A percentile compares a stretch with the other conserved stretches of the same genome.
These are phyloP conservation scores for Urocyon cinereoargenteus DNA, from an alignment of 2,797 vertebrate species.

Conservation along the genomic window DNA sequence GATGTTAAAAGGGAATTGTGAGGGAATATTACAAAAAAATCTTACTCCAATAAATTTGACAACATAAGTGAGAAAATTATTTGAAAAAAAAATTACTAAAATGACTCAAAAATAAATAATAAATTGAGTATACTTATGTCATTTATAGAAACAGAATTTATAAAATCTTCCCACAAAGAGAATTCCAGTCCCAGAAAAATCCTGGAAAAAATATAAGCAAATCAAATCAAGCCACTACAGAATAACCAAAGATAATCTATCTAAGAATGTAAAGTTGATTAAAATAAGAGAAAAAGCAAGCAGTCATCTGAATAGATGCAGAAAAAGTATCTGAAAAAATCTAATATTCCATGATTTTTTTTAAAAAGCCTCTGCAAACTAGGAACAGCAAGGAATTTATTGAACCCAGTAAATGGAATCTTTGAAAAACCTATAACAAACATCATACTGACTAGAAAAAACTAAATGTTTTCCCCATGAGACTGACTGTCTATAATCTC, in stretches of 20 bases:
- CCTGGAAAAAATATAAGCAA: background rate
- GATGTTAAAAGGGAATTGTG: background rate
- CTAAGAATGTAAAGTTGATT: background rate
- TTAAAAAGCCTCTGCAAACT: background rate
- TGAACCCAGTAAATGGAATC: background rate
- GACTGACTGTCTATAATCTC: background rate
- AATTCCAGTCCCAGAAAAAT: background rate
- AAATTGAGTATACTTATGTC: background rate
- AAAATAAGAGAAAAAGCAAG: background rate
- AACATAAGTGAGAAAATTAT: background rate
- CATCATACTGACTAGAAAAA: background rate
- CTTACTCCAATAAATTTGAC: background rate
- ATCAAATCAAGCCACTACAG: background rate
- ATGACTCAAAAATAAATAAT: background rate
- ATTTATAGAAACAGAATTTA: background rate
- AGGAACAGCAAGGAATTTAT: background rate
- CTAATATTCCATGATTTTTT: background rate
- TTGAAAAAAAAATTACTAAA: background rate
- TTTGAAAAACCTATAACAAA: background rate
- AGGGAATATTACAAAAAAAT: background rate
- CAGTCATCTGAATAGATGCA: background rate
- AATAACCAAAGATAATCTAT: background rate
- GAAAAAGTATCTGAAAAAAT: slow-evolving; percentile 8
- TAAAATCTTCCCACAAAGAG: background rate
- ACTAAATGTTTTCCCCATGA: background rate